Base-by-base conservation (phyloP, 2,113 vertebrate species). In the Antennarius striatus region DNA sequence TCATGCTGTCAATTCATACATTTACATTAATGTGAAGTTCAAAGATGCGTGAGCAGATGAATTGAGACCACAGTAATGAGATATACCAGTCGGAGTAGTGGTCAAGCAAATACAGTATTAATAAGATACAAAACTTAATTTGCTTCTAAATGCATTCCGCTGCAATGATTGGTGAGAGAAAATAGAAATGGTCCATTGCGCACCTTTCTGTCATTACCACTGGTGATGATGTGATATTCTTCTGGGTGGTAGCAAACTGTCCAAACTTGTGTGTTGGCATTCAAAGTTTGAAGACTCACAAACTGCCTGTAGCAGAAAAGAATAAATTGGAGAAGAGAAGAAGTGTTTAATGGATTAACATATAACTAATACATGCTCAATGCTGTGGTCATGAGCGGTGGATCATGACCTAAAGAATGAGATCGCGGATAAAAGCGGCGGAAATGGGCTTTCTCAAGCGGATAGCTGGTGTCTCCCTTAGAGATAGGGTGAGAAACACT, bases 181-280 rank as follows among this genome's bases (percentile, higher is more conserved):
- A 42, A 10, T 11, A 12, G 30, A 46, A 45, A 56, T 8, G 8
- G 16, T 12, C 13, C 0, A 43, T 65, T 60, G 39, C 55, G 1
- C 14, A 96, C 96, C 94, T 92, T 96, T 71, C 94, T 92, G 86
- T 97, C 93, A 1, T 94, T 94, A 68, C 95, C 96, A 10, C 95
- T 90, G 75, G 94, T 96, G 78, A 96, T 92, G 53, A 96, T 83
- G 87, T 98, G 96, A 86, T 93, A 91, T 68, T 95, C 95, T 9
- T 96, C 95, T 0, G 96, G 94, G 76, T 96, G 94, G 85, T 95
- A 98, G 63, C 95, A 96, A 22, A 96, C 92, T 2, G 92, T 93
- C 70, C 88, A 92, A 84, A 96, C 95, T 42, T 93, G 70, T 0
- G 95, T 96, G 81, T 94, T 94, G 60, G 92, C 88, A 30, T 94